Evolutionary conservation across 1,140 invertebrate species (phyloP).

Genomic region (Heliothis subflexa): DNA sequence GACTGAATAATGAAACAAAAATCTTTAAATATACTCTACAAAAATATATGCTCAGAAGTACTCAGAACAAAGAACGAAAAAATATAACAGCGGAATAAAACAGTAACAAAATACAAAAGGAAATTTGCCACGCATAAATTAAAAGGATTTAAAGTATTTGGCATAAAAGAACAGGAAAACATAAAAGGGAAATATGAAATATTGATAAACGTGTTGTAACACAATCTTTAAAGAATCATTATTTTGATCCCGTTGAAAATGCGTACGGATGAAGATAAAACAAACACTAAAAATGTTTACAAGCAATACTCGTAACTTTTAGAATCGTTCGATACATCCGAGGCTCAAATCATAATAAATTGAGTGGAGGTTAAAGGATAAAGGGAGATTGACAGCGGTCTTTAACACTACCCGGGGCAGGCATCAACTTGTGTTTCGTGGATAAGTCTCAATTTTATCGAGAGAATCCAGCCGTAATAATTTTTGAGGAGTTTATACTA

Average conservation of each 20-base stretch:
- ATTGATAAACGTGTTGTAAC: constrained; percentile 37
- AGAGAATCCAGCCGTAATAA: constrained; percentile 62
- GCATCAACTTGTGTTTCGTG: constrained; percentile 60
- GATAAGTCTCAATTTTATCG: constrained; percentile 62
- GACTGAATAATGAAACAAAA: too few species aligned
- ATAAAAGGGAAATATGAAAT: constrained; percentile 34
- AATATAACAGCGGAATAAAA: constrained; percentile 9
- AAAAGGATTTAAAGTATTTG: constrained; percentile 32
- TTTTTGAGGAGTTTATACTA: constrained; percentile 60
- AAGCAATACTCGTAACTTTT: constrained; percentile 52
- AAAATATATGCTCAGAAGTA: background rate
- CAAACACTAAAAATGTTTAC: constrained; percentile 42
- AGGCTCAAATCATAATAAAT: constrained; percentile 75
- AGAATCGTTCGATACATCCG: constrained; percentile 59
- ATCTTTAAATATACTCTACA: background rate
- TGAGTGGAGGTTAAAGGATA: constrained; percentile 70
- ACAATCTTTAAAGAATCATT: constrained; percentile 44
- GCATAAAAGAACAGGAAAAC: constrained; percentile 28
- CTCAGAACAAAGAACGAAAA: background rate
- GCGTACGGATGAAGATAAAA: constrained; percentile 26
- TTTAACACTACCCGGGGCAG: constrained; percentile 62
- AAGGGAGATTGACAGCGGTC: constrained; percentile 71
- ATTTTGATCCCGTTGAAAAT: constrained; percentile 23
- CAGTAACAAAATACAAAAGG: constrained; percentile 14
- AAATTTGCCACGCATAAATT: constrained; percentile 28